Base-by-base conservation (phyloP, 2,113 vertebrate genomes). In the Neolamprologus longior region DNA sequence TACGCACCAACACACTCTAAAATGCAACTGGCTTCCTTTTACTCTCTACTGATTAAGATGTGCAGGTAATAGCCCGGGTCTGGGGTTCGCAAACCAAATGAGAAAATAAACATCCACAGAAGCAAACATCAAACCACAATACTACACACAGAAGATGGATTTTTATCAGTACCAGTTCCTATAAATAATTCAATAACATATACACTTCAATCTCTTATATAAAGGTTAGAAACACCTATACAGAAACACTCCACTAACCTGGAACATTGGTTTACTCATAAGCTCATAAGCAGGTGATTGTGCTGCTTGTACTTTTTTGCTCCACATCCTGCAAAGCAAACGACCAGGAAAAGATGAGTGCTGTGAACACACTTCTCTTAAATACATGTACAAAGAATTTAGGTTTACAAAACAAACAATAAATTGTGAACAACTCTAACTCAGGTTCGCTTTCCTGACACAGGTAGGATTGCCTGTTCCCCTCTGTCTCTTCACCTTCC, bases 261-360 rank as follows among this genome's bases (percentile, higher is more conserved):
- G 24, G 3, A 14, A 57, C 54, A 57, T 26, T 26, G 0, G 24
- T 3, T 57, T 14, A 26, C 54, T 57, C 24, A 14, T 55, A 55
- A 55, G 21, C 54, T 55, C 11, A 7, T 57, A 57, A 57, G 24
- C 54, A 26, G 1, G 24, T 57, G 24, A 26, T 57, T 57, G 24
- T 26, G 24, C 7, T 28, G 24, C 12, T 57, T 28, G 3, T 14
- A 5, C 21, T 21, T 3, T 3, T 57, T 57, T 57, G 12, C 24
- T 57, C 24, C 24, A 8, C 24, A 57, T 28, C 13, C 24, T 57
- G 7, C 2, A 0, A 28, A 26, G 54, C 1, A 57, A 57, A 0
- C 7, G 13, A 0, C 54, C 54, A 14, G 24, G 12, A 57, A 26
- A 57, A 58, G 55, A 28, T 58, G 24, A 28, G 7, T 15, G 21